Evolutionary conservation across 1,140 invertebrate species (phyloP).

Genomic region (Lepidurus arcticus): DNA sequence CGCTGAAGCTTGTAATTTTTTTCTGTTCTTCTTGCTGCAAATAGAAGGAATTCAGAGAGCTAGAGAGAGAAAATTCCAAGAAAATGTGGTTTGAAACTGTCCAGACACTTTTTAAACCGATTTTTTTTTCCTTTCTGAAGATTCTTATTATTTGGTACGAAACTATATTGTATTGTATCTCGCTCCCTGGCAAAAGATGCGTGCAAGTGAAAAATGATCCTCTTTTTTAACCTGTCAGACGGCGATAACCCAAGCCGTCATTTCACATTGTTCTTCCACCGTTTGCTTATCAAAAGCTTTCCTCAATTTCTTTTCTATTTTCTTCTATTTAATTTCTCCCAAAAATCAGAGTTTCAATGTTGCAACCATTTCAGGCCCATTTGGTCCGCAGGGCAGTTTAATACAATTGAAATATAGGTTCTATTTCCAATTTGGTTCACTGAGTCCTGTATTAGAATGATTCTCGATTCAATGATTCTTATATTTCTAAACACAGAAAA

Average conservation of each 20-base stretch:
- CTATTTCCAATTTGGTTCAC: too few relatives aligned
- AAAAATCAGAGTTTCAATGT: too few relatives aligned
- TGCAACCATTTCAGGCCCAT: too few relatives aligned
- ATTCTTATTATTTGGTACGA: neutral
- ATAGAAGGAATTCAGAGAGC: neutral
- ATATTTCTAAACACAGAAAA: too few relatives aligned
- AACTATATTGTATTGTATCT: neutral
- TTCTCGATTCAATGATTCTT: too few relatives aligned
- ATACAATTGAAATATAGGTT: too few relatives aligned
- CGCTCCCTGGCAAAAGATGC: neutral
- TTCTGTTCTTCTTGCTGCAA: neutral
- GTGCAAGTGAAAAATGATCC: slow-evolving; percentile 18
- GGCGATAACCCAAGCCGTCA: slow-evolving; percentile 1
- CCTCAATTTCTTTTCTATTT: too few relatives aligned
- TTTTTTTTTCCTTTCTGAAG: neutral
- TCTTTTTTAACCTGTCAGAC: slow-evolving; percentile 12
- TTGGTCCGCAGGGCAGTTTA: too few relatives aligned
- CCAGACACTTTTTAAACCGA: neutral
- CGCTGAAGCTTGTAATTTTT: neutral
- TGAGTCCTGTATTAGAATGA: too few relatives aligned
- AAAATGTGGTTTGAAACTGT: neutral
- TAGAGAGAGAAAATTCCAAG: neutral
- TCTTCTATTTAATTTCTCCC: too few relatives aligned
- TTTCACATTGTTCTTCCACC: slow-evolving; percentile 19
- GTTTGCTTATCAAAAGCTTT: neutral